These are phyloP conservation scores for Pteronotus mesoamericanus DNA, from an alignment of 2,797 vertebrate species.

Conservation along the genomic window DNA sequence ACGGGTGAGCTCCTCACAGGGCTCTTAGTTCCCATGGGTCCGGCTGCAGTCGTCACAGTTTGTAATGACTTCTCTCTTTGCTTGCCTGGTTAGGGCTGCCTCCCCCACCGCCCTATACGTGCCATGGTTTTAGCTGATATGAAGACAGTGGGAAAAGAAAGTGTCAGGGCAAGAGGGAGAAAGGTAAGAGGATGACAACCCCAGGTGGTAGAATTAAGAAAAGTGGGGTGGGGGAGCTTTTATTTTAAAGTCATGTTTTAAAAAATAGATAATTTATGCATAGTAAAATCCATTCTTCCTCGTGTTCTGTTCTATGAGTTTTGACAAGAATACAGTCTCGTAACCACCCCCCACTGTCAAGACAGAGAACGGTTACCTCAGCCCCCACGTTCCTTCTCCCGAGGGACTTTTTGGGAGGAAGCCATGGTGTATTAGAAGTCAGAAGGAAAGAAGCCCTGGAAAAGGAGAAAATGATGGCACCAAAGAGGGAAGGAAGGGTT, in stretches of 20 bases:
- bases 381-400: not conserved
- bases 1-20: not conserved
- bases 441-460: not conserved
- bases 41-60: not conserved
- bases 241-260: not conserved
- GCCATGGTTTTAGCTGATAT: not conserved
- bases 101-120: not conserved
- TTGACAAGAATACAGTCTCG: fast-evolving
- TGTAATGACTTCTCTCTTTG: not conserved
- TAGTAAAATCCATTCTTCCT: not conserved
- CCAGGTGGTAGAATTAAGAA: not conserved
- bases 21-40: not conserved
- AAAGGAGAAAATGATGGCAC: not conserved
- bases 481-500: not conserved
- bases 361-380: not conserved
- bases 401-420: not conserved
- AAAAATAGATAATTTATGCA: not conserved
- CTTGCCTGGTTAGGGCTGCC: not conserved
- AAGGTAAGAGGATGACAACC: not conserved
- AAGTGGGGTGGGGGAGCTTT: fast-evolving
- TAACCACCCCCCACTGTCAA: not conserved
- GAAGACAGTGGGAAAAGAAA: not conserved
- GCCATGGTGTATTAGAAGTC: not conserved
- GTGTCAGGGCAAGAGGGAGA: not conserved
- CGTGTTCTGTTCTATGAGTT: not conserved